Evolutionary conservation across 2,888 invertebrate genomes (phyloP).

Genomic region (Plebejus melissa): DNA sequence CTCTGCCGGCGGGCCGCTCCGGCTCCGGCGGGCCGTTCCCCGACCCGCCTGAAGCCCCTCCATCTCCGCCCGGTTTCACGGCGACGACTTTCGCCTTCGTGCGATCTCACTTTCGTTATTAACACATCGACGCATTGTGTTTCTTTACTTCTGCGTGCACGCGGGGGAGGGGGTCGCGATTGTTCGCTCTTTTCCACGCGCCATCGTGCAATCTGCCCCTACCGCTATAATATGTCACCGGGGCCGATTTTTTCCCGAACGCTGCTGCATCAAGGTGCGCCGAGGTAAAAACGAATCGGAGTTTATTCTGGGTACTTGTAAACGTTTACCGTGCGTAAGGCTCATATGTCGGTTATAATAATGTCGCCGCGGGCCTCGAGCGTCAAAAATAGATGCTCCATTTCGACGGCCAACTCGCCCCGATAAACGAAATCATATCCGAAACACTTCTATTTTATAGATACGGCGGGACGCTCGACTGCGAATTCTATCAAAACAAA

Average conservation of each 20-base stretch:
- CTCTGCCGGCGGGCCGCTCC: slow-evolving; percentile 58
- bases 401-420: slow-evolving; percentile 69
- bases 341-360: slow-evolving; percentile 64
- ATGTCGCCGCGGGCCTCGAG: slow-evolving; percentile 75
- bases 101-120: slow-evolving; percentile 63
- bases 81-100: slow-evolving; percentile 66
- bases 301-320: slow-evolving; percentile 25
- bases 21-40: slow-evolving; percentile 41
- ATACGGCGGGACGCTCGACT: background rate
- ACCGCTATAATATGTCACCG: slow-evolving; percentile 1
- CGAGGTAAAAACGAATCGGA: slow-evolving; percentile 21
- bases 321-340: slow-evolving; percentile 55
- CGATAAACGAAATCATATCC: slow-evolving; percentile 69
- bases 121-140: slow-evolving; percentile 51
- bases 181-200: background rate
- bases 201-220: slow-evolving; percentile 35
- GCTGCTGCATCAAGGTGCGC: slow-evolving; percentile 22
- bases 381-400: slow-evolving; percentile 75
- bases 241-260: background rate
- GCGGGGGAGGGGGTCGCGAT: slow-evolving; percentile 3
- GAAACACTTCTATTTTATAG: slow-evolving; percentile 59
- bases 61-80: slow-evolving; percentile 58
- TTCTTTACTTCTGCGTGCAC: slow-evolving; percentile 32
- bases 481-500: slow-evolving; percentile 4
- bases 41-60: slow-evolving; percentile 54